Percentiles rank a stretch among this genome's conserved stretches.
Evolutionary conservation across 2,113 vertebrate species (phyloP).

Genomic region (Albula glossodonta): DNA sequence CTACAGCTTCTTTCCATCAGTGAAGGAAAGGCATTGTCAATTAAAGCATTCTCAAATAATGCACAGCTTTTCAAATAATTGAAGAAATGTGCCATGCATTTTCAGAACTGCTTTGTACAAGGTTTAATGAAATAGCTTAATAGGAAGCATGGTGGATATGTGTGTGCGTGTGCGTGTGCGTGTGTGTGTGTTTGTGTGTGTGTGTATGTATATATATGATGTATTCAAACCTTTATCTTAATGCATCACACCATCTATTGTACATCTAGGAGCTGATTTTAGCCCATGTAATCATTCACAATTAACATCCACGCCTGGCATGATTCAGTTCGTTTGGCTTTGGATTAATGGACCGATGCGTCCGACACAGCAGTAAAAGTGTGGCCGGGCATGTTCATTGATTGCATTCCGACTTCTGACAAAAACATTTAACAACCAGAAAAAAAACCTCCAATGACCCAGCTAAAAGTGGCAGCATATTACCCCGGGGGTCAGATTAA

Average conservation of each 20-base stretch:
- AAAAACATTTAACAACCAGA: slow-evolving; percentile 9
- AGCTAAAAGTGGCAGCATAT: not conserved
- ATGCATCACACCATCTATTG: not conserved
- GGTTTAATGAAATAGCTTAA: no score
- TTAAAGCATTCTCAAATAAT: not conserved
- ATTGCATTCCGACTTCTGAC: not conserved
- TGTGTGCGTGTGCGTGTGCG: no score
- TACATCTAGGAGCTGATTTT: not conserved
- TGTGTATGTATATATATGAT: not conserved
- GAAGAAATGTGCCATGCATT: no score
- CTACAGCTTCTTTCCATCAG: not conserved
- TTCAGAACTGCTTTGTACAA: no score
- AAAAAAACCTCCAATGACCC: not conserved
- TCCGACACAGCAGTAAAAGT: not conserved
- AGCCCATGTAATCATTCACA: not conserved
- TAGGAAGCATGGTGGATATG: no score
- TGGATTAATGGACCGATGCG: not conserved
- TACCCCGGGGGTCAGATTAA: not conserved
- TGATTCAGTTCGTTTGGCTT: not conserved
- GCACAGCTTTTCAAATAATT: not conserved
- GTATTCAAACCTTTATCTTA: not conserved
- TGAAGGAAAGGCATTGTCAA: not conserved
- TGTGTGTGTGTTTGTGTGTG: no score
- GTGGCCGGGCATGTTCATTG: no score
- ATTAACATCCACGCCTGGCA: not conserved